Evolutionary conservation across 2,797 vertebrate genomes (phyloP).

Genomic region (Anisognathus igniventris): DNA sequence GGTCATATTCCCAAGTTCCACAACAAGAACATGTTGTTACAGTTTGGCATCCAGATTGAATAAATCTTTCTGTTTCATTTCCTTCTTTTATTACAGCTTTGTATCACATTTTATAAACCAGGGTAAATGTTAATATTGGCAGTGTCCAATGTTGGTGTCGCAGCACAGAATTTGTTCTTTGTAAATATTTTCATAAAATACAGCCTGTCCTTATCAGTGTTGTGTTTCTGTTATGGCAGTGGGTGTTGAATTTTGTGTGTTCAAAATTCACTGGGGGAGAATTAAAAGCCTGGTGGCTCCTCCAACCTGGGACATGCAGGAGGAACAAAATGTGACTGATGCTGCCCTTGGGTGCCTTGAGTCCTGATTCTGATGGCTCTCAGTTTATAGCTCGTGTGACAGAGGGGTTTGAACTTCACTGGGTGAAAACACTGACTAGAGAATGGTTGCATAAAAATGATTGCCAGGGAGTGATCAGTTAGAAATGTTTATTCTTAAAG

Average conservation of each 20-base stretch:
- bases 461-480: neutral
- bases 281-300: neutral
- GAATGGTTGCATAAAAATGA: neutral
- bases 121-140: slow-evolving; percentile 61
- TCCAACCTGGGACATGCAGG: neutral
- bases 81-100: slow-evolving; percentile 18
- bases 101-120: neutral
- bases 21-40: slow-evolving; percentile 56
- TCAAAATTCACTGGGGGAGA: neutral
- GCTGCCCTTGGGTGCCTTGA: neutral
- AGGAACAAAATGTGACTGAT: neutral
- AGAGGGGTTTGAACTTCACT: neutral
- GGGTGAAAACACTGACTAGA: neutral
- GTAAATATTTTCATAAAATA: slow-evolving; percentile 39
- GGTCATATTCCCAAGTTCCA: slow-evolving; percentile 48
- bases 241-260: neutral
- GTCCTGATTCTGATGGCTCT: neutral
- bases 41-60: slow-evolving; percentile 25
- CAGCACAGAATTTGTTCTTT: neutral
- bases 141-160: neutral
- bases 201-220: neutral
- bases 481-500: slow-evolving; percentile 8
- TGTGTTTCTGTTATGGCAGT: neutral
- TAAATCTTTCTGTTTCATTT: slow-evolving; percentile 39
- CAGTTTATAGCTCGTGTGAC: neutral